A percentile compares a stretch with the other conserved stretches of the same genome.
Conservation (phyloP, 1,140 invertebrate species). For the Euwallacea fornicatus region DNA sequence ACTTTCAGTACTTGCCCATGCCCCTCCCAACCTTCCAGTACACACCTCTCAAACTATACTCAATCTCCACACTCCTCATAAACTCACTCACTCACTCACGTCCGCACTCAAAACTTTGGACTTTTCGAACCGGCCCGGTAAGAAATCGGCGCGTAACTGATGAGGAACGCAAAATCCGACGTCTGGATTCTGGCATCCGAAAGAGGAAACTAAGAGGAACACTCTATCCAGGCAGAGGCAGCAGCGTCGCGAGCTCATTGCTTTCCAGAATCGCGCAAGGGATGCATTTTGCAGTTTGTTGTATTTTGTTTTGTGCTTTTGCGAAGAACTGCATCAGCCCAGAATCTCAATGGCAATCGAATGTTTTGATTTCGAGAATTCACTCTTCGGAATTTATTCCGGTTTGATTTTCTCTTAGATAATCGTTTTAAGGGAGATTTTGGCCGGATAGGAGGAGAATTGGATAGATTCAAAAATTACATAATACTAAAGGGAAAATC, state of each 20-base stretch:
- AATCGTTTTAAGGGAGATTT: not conserved
- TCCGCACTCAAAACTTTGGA: not conserved
- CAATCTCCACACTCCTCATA: not conserved
- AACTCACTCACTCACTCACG: conserved; percentile 6
- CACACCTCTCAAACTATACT: too few relatives aligned
- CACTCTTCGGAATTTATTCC: conserved; percentile 3
- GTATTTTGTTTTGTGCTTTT: conserved; percentile 22
- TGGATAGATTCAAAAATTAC: too few relatives aligned
- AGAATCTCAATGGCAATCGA: conserved; percentile 17
- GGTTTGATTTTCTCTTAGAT: not conserved
- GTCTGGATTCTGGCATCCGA: conserved; percentile 14
- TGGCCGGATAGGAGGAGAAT: too few relatives aligned
- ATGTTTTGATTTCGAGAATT: conserved; percentile 6
- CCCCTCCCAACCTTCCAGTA: too few relatives aligned
- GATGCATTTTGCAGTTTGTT: conserved; percentile 26
- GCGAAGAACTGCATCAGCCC: conserved; percentile 1
- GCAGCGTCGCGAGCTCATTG: conserved; percentile 20
- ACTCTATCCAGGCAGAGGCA: conserved; percentile 8
- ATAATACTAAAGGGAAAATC: too few relatives aligned
- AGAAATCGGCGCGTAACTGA: conserved; percentile 16
- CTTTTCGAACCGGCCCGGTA: conserved; percentile 12
- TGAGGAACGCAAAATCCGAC: conserved; percentile 5
- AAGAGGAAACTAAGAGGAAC: conserved; percentile 17
- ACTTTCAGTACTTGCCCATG: too few relatives aligned
- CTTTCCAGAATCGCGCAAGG: conserved; percentile 26